A percentile compares a stretch with the other conserved stretches of the same genome.
These are phyloP conservation scores for Thryonomys swinderianus DNA, from an alignment of 2,113 vertebrate species.

Conservation along the genomic window DNA sequence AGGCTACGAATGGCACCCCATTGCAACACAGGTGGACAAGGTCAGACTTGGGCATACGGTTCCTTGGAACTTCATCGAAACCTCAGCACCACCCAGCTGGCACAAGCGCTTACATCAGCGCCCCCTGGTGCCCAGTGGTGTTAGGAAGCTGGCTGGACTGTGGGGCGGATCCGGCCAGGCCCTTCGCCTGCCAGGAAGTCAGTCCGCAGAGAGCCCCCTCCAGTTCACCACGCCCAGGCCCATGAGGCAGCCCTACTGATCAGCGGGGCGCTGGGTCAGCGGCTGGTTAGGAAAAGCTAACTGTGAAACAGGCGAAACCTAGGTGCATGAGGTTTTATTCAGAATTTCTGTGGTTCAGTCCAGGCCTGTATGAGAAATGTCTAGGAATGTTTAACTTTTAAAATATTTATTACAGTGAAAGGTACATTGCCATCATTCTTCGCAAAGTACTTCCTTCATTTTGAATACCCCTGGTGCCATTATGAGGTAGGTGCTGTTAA, in stretches of 20 bases:
- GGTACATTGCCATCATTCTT: too few relatives aligned
- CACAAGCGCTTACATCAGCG: accelerated
- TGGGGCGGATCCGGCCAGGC: neutral
- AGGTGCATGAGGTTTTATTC: neutral
- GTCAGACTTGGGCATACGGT: neutral
- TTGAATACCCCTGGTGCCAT: too few relatives aligned
- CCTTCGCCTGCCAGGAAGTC: neutral
- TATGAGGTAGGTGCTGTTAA: too few relatives aligned
- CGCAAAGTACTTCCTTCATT: too few relatives aligned
- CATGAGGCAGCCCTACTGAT: neutral
- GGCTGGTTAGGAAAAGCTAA: neutral
- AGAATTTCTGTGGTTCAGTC: neutral
- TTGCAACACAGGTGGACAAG: neutral
- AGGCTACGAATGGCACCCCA: neutral
- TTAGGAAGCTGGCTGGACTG: neutral
- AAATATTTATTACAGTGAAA: too few relatives aligned
- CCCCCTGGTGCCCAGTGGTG: neutral
- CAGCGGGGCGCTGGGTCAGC: neutral
- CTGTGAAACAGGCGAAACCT: neutral
- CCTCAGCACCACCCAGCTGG: neutral
- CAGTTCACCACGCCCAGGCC: neutral
- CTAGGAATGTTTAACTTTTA: too few relatives aligned
- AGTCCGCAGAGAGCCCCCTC: neutral
- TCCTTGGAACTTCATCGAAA: neutral
- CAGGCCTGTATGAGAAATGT: neutral